Evolutionary conservation across 37 sponge, comb jelly and placozoan species (phyloP).

Genomic region (Bolinopsis microptera): DNA sequence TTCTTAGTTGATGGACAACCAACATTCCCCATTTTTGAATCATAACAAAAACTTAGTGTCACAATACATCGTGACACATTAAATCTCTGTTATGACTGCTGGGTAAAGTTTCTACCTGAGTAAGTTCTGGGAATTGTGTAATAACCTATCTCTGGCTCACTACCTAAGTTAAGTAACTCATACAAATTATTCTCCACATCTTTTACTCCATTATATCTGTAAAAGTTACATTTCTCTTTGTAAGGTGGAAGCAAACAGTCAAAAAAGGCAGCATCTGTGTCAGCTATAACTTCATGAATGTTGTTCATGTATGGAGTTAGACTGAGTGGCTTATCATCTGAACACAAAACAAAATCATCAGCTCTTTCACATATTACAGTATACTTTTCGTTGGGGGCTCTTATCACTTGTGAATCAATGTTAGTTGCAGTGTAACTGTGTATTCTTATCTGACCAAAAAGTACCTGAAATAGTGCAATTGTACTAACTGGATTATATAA

Average conservation of each 20-base stretch:
- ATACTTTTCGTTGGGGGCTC: neutral
- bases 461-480: neutral
- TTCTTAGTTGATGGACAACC: no score
- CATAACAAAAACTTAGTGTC: no score
- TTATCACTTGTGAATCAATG: neutral
- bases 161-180: neutral
- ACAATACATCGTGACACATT: no score
- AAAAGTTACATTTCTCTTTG: neutral
- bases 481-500: no score
- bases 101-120: neutral
- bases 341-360: neutral
- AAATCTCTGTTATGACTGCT: neutral
- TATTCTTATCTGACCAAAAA: constrained; percentile 12
- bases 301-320: constrained; percentile 8
- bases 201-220: neutral
- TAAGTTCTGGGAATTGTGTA: neutral
- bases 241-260: constrained; percentile 6
- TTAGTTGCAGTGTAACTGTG: neutral
- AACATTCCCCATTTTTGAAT: no score
- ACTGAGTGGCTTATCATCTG: neutral
- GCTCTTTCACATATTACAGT: neutral
- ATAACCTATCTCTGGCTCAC: neutral
- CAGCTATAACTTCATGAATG: constrained; percentile 8
- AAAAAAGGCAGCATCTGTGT: constrained; percentile 9
- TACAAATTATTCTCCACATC: neutral